These are phyloP conservation scores for Kryptopterus vitreolus DNA, from an alignment of 2,797 vertebrate genomes.

Conservation along the genomic window DNA sequence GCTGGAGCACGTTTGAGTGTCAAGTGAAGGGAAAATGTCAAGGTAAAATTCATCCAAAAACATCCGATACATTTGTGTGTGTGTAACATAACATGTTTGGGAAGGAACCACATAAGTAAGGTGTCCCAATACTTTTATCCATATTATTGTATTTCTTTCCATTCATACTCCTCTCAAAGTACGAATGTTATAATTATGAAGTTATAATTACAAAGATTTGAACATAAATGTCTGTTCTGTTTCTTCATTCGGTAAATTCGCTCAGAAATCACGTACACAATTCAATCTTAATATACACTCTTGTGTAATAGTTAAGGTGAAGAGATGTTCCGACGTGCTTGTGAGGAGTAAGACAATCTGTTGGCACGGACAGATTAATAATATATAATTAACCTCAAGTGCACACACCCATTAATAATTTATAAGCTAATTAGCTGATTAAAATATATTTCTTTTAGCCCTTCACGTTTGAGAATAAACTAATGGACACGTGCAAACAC, in stretches of 20 bases:
- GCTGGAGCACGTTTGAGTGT: too few relatives aligned
- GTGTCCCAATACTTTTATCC: too few relatives aligned
- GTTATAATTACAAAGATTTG: too few relatives aligned
- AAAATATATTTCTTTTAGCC: conserved; percentile 11
- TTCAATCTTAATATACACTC: background rate
- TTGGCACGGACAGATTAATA: conserved; percentile 51
- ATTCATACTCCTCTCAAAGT: background rate
- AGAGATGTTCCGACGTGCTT: conserved; percentile 36
- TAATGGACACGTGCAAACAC: background rate
- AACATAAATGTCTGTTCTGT: background rate
- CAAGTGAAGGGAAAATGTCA: too few relatives aligned
- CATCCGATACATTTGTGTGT: too few relatives aligned
- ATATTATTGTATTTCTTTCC: background rate
- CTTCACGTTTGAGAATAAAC: background rate
- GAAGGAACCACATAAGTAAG: too few relatives aligned
- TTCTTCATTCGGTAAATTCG: background rate
- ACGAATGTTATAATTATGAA: too few relatives aligned
- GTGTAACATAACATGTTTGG: too few relatives aligned
- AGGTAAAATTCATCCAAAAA: too few relatives aligned
- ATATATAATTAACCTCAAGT: conserved; percentile 44
- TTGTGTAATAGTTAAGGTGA: conserved; percentile 27
- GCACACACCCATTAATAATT: conserved; percentile 31
- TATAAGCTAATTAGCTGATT: conserved; percentile 14
- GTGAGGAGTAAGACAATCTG: conserved; percentile 48
- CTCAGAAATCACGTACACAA: too few relatives aligned